Base-by-base conservation (phyloP, 2,113 vertebrate genomes). In the Mastomys natalensis region DNA sequence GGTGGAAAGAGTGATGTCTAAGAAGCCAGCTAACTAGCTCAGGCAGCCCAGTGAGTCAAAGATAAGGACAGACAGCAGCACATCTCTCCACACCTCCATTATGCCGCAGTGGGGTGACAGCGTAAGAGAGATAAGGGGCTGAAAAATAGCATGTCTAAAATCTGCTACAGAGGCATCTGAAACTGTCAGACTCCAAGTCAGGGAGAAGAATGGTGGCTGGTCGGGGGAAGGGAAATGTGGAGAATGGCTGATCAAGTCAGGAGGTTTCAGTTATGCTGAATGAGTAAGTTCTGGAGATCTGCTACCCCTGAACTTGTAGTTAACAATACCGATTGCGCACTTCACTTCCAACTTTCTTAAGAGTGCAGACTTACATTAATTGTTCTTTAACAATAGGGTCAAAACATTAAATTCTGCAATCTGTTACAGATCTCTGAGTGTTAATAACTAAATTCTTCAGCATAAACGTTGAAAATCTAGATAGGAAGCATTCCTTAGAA, bases 401-500 rank as follows among this genome's bases (percentile, higher is more conserved):
- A 76, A 84, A 45, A 70, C 70, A 77, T 24, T 17, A 76, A 62
- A 90, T 68, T 87, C 85, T 37, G 11, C 86, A 70, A 77, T 73
- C 3, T 43, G 8, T 64, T 88, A 73, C 0, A 40, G n/a, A 85
- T 64, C 94, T 66, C 58, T 94, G 29, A 31, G 64, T 60, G 70
- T 45, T 26, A 82, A 92, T 70, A 86, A 48, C 37, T 73, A 86
- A 86, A 70, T 95, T 87, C n/a, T 82, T 93, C 84, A 77, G 66
- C 24, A 78, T 51, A 96, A 82, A 80, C n/a, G 16, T 16, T 94
- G 95, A 55, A 90, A 74, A 86, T 68, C 80, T 0, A 80, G 48
- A 85, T 26, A 93, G 74, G 2, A 93, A 88, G 26, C 16, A 73
- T n/a, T 80, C 12, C 89, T 90, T 40, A 43, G 76, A 40, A 77